Percentiles rank a stretch among this genome's conserved stretches.
phyloP scores from a whole-genome alignment of 2,888 invertebrate species.

The Epistrophella euchroma region DNA sequence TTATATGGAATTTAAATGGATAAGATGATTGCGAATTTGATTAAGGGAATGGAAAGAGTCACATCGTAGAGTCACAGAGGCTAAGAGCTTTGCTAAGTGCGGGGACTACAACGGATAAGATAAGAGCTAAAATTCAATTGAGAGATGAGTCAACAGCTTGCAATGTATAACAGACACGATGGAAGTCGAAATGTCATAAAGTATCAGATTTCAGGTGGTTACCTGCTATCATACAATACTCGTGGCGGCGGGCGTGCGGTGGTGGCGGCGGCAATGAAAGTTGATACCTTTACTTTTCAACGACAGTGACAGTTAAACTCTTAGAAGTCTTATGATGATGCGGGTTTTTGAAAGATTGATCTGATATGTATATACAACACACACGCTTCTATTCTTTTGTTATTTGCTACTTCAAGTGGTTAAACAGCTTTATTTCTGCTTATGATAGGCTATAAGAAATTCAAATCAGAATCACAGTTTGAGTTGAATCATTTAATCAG shows the following conservation, averaged over 20 bases:
- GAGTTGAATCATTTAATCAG: slow-evolving; percentile 49
- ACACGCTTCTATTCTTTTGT: slow-evolving; percentile 31
- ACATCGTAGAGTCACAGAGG: slow-evolving; percentile 13
- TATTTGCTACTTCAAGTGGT: slow-evolving; percentile 64
- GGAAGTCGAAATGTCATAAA: slow-evolving; percentile 69
- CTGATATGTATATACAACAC: slow-evolving; percentile 16
- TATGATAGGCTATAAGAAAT: slow-evolving; percentile 62
- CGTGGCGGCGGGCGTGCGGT: neutral
- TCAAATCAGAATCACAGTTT: slow-evolving; percentile 53
- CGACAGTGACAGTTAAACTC: slow-evolving; percentile 21
- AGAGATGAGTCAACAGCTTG: slow-evolving; percentile 57
- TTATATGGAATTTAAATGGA: slow-evolving; percentile 58
- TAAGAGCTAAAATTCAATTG: slow-evolving; percentile 70
- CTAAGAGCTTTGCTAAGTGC: slow-evolving; percentile 53
- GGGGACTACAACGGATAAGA: slow-evolving; percentile 21
- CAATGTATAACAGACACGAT: slow-evolving; percentile 23
- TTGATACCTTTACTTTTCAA: slow-evolving; percentile 34
- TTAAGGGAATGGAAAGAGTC: slow-evolving; percentile 51
- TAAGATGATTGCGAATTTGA: slow-evolving; percentile 67
- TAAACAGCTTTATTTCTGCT: slow-evolving; percentile 52
- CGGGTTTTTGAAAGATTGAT: slow-evolving; percentile 64
- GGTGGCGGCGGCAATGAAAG: neutral
- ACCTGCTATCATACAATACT: slow-evolving; percentile 23
- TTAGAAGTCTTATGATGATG: slow-evolving; percentile 52
- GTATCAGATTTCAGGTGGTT: slow-evolving; percentile 55